These are phyloP conservation scores for Orbicella faveolata DNA, from an alignment of 64 coral and sea anemone genomes.

Conservation along the genomic window DNA sequence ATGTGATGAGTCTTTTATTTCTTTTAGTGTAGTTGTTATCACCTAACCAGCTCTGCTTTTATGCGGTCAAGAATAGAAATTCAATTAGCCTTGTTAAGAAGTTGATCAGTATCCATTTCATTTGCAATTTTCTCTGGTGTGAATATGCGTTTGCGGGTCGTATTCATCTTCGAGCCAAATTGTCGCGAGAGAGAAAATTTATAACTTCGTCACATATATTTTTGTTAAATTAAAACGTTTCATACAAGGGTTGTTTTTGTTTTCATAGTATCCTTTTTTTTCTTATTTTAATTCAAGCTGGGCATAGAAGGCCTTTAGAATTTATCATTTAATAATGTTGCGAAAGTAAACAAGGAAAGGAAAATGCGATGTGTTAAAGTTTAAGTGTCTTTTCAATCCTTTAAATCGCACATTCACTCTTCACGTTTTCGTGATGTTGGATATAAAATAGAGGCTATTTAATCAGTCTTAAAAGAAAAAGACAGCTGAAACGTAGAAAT, in stretches of 20 bases:
- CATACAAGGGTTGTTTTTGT: not conserved
- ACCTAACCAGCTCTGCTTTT: conserved; percentile 3
- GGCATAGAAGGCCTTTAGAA: not conserved
- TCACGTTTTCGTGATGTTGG: not conserved
- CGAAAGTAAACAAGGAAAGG: not conserved
- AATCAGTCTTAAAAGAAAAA: too few species aligned
- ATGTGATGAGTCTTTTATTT: conserved; percentile 11
- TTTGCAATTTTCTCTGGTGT: not conserved
- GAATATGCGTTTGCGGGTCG: not conserved
- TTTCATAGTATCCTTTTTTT: not conserved
- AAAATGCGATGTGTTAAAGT: not conserved
- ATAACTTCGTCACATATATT: not conserved
- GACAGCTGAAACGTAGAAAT: not conserved
- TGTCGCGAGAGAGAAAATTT: not conserved
- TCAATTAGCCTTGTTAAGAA: not conserved
- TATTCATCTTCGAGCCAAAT: not conserved
- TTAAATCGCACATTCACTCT: too few species aligned
- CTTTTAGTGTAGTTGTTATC: conserved; percentile 2
- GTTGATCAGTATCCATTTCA: not conserved
- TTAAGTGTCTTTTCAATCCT: not conserved
- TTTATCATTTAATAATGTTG: not conserved
- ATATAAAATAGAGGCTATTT: not conserved
- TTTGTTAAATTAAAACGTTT: not conserved
- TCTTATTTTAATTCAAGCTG: too few species aligned
- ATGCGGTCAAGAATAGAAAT: conserved; percentile 13